Conservation (phyloP, 2,888 invertebrate genomes). For the Himalopsyche japonica region DNA sequence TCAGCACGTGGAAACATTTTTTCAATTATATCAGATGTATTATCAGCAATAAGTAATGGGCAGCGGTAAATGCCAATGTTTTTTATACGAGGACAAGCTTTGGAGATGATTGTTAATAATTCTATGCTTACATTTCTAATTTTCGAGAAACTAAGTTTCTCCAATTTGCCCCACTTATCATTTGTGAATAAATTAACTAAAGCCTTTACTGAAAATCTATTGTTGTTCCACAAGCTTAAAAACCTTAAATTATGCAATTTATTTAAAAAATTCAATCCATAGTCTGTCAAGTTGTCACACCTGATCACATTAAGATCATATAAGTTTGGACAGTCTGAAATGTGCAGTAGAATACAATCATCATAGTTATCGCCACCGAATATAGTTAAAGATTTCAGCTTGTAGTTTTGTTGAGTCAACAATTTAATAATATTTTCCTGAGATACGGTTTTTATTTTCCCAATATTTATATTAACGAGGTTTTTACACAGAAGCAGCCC, state of each 20-base stretch:
- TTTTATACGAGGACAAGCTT: constrained; percentile 52
- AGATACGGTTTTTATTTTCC: constrained; percentile 52
- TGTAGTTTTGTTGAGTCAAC: constrained; percentile 48
- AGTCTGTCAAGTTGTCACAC: constrained; percentile 53
- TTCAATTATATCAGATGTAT: constrained; percentile 51
- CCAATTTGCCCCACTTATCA: constrained; percentile 47
- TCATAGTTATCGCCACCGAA: constrained; percentile 53
- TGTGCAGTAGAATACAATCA: constrained; percentile 48
- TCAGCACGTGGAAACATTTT: constrained; percentile 53
- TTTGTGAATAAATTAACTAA: constrained; percentile 49
- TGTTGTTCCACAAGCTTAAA: constrained; percentile 57
- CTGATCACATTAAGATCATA: constrained; percentile 53
- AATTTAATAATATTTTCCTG: constrained; percentile 49
- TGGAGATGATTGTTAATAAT: constrained; percentile 53
- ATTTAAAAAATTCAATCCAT: constrained; percentile 47
- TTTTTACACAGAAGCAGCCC: constrained; percentile 49
- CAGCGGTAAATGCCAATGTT: constrained; percentile 57
- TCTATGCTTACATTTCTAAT: constrained; percentile 52
- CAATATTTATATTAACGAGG: constrained; percentile 52
- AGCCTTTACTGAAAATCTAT: constrained; percentile 49
- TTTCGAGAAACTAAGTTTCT: constrained; percentile 53
- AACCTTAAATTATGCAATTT: constrained; percentile 48
- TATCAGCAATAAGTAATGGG: constrained; percentile 45
- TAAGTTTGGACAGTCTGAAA: constrained; percentile 50
- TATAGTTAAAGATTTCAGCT: constrained; percentile 50